Evolutionary conservation across 2,888 invertebrate genomes (phyloP), one percentile per base, ranked within the genome.

Genomic region (Trichogramma dendrolimi): DNA sequence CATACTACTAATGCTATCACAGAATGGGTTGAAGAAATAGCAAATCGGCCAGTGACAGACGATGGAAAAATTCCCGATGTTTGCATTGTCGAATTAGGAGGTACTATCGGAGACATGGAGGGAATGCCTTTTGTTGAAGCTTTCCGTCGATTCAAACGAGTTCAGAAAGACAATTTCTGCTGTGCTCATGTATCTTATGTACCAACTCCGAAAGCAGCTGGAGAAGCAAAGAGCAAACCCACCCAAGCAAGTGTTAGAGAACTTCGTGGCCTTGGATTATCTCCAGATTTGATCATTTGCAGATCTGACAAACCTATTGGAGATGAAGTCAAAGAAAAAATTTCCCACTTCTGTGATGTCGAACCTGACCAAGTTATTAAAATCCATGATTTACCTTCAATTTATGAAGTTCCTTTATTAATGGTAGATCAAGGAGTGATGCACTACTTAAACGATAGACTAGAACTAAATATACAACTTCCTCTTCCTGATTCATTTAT

Each of bases 111-210:
- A 59, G 99, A 99, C 76, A 99, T 99, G 69, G 99, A 99, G 81
- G 94, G 97, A 66, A 97, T 97, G 97, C 97, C 0, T n/a, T 99
- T 98, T 80, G 94, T 98, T 1, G 97, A 98, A 80, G 98, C 98
- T 4, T 98, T 99, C 77, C 84, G 97, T 39, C 97, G 97, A 75
- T 97, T 98, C 75, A 96, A 96, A 76, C 84, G 94, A 69, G 96
- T 95, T 0, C 92, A 91, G 73, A 83, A 86, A 61, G 95, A 97
- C 73, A 96, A 96, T 76, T 96, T 98, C 77, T 95, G 95, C 77
- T 90, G 91, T 73, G 96, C 97, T 11, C 98, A 99, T 82, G 98
- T 99, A 0, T 97, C 97, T 4, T 82, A 98, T 61, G 90, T 99
- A 59, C 96, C 97, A 47, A 73, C 92, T 87, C 94, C 94, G 39